Evolutionary conservation across 2,888 invertebrate genomes (phyloP).

Genomic region (Ophion slaviceki): DNA sequence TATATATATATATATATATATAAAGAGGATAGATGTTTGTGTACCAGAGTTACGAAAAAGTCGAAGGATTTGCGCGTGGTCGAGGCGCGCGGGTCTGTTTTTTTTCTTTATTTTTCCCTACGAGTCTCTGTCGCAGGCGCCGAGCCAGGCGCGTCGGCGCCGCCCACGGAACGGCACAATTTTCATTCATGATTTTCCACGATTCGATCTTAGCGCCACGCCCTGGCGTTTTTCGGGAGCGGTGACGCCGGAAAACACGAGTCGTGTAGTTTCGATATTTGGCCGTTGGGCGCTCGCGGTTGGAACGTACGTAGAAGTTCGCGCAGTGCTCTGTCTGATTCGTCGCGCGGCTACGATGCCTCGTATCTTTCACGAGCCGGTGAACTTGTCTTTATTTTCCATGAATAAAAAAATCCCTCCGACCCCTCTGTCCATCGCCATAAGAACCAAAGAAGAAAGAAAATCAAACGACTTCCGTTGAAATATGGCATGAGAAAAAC

Average conservation of each 20-base stretch:
- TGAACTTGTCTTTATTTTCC: neutral
- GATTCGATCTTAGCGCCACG: conserved; percentile 72
- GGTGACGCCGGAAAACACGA: conserved; percentile 49
- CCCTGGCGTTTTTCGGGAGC: conserved; percentile 59
- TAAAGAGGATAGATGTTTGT: neutral
- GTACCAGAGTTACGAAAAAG: conserved; percentile 49
- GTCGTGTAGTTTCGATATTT: conserved; percentile 25
- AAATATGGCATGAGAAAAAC: too few species aligned
- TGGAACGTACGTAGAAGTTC: neutral
- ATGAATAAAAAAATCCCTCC: neutral
- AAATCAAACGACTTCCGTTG: neutral
- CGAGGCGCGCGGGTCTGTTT: conserved; percentile 51
- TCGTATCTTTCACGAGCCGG: neutral
- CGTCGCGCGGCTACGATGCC: conserved; percentile 3
- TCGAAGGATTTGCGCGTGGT: conserved; percentile 60
- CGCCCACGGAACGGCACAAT: conserved; percentile 63
- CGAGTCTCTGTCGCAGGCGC: conserved; percentile 48
- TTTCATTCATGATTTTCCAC: conserved; percentile 80
- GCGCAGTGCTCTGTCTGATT: neutral
- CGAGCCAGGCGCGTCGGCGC: conserved; percentile 53
- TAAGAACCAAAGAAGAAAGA: neutral
- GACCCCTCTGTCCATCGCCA: too few species aligned
- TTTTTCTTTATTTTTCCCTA: neutral
- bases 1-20: conserved; percentile 10
- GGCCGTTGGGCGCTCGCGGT: conserved; percentile 21